Evolutionary conservation across 2,888 invertebrate species (phyloP), one percentile per base, ranked within the genome.

Genomic region (Mallateleia sp.): DNA sequence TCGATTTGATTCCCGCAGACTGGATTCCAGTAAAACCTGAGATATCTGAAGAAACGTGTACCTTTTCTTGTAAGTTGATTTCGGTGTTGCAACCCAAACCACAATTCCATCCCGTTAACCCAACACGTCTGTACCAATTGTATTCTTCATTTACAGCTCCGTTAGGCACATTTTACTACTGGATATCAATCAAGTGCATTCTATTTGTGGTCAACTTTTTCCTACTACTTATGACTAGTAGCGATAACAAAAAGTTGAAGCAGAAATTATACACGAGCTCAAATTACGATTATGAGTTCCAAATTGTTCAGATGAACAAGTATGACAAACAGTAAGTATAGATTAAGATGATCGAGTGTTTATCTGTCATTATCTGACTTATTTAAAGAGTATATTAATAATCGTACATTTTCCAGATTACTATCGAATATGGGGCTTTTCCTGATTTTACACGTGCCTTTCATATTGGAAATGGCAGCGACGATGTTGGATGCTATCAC

Each of bases 161-260:
- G 4, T 18, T 45, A 5, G 45, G 71, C 9, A 45, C 32, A 60
- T 72, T 72, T 9, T 60, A 58, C 14, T 45, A 72, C 24, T 72
- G 58, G 72, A 72, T 58, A 15, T 72, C 72, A 1, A 22, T 72
- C 4, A 72, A 60, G 25, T 15, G 25, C 4, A 22, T 72, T 8
- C n/a, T 72, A 32, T 45, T 71, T 28, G 15, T 45, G n/a, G 28
- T 71, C 0, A 58, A 42, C 20, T 14, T 28, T 28, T 58, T n/a
- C 0, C 28, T 71, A 15, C 1, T 56, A 15, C 6, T 56, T 14
- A 25, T 54, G 42, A 42, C 22, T n/a, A 38, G n/a, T 14, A 56
- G n/a, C 6, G 34, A 69, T 54, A 8, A n/a, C 1, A 58, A 32
- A 58, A n/a, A 32, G 11, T 18, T 24, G 8, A 20, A 34, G 20